phyloP scores from a whole-genome alignment of 2,113 vertebrate genomes.

The Cairina moschata region DNA sequence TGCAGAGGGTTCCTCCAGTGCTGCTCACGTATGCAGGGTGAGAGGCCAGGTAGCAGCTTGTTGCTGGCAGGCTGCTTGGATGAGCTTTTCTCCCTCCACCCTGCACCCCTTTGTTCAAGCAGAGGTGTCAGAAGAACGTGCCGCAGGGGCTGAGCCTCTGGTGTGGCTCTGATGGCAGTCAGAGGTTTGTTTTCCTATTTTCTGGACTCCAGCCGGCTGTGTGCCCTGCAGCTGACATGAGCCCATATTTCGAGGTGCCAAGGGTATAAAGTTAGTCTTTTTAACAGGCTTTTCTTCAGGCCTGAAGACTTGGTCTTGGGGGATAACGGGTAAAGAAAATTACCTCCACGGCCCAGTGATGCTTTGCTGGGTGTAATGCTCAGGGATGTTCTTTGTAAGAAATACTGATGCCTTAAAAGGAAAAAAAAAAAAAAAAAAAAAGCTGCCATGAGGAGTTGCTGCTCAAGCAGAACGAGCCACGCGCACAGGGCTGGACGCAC shows the following conservation, averaged over 20 bases:
- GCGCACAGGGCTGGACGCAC: rapidly evolving
- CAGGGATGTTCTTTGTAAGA: neutral
- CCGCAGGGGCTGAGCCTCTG: neutral
- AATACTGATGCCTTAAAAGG: rapidly evolving
- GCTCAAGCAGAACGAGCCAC: neutral
- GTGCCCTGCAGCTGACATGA: neutral
- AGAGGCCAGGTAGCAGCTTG: neutral
- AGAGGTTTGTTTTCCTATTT: neutral
- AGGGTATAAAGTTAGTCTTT: neutral
- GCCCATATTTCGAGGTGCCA: rapidly evolving
- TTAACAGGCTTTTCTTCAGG: neutral
- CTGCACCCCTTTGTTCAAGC: neutral
- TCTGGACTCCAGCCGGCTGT: neutral
- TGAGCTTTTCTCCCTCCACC: too few species aligned
- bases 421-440: rapidly evolving
- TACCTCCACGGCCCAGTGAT: rapidly evolving
- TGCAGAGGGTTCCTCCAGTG: neutral
- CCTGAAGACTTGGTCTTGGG: neutral
- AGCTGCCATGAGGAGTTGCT: neutral
- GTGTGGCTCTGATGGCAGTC: neutral
- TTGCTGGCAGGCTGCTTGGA: neutral
- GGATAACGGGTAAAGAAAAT: neutral
- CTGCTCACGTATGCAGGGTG: neutral
- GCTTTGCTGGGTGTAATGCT: neutral
- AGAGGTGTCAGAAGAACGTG: neutral